phyloP scores from a whole-genome alignment of 2,797 vertebrate species.

The Siniperca obscura region DNA sequence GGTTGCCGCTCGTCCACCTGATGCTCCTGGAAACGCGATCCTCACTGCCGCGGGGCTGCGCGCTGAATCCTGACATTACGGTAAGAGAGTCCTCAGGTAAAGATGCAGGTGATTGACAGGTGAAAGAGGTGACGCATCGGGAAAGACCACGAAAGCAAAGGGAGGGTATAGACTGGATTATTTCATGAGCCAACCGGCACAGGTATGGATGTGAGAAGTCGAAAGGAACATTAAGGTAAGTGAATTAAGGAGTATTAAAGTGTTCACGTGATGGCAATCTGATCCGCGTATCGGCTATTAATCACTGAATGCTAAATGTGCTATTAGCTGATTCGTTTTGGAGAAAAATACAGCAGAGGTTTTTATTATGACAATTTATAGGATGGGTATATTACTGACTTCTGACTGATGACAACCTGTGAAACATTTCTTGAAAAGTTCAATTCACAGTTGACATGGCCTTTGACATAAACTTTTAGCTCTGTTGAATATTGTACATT shows the following conservation, averaged over 20 bases:
- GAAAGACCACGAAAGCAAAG: slow-evolving; percentile 17
- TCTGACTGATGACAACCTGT: neutral
- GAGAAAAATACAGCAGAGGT: neutral
- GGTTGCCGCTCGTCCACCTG: neutral
- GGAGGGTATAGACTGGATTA: slow-evolving; percentile 10
- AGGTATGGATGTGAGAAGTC: slow-evolving; percentile 36
- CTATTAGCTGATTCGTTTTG: neutral
- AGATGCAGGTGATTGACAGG: slow-evolving; percentile 66
- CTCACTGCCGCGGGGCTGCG: slow-evolving; percentile 17
- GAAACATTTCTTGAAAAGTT: neutral
- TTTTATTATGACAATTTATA: neutral
- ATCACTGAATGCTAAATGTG: neutral
- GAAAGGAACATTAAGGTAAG: slow-evolving; percentile 52
- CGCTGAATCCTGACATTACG: slow-evolving; percentile 57
- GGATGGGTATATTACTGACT: neutral
- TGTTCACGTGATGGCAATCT: neutral
- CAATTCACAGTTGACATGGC: neutral
- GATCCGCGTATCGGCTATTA: slow-evolving; percentile 10
- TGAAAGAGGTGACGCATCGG: slow-evolving; percentile 38
- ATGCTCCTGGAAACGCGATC: slow-evolving; percentile 17
- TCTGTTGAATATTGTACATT: neutral
- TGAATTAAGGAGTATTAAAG: neutral
- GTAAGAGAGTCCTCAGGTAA: slow-evolving; percentile 57
- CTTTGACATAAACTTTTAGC: neutral
- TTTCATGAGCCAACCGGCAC: slow-evolving; percentile 23